Conservation (phyloP, 2,797 vertebrate genomes). For the Pipistrellus kuhlii region DNA sequence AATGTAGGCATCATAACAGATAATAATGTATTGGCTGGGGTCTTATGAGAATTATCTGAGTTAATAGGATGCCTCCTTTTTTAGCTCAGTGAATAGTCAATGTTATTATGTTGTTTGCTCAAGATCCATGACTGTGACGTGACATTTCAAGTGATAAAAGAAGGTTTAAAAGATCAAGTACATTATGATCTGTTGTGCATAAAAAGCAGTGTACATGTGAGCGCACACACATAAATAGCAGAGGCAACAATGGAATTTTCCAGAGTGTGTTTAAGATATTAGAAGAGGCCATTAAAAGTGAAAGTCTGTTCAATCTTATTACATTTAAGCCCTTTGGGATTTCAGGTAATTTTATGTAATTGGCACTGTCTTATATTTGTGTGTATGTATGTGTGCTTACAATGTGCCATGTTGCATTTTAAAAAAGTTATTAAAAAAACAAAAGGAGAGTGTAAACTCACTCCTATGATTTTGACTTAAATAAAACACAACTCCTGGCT, state of each 20-base stretch:
- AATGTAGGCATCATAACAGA: background rate
- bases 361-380: background rate
- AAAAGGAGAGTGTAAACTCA: background rate
- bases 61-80: background rate
- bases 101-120: background rate
- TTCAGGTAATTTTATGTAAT: background rate
- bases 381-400: background rate
- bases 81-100: background rate
- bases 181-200: background rate
- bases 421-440: background rate
- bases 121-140: background rate
- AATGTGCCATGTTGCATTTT: background rate
- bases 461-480: conserved; percentile 48
- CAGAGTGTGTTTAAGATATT: background rate
- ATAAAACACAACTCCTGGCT: background rate
- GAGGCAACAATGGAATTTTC: background rate
- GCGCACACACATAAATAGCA: background rate
- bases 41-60: conserved; percentile 36
- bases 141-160: background rate
- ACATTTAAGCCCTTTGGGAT: background rate
- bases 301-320: no score
- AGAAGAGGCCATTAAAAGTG: background rate
- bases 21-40: background rate
- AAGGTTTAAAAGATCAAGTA: conserved; percentile 30
- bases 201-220: background rate